These are phyloP conservation scores for Drosophila insularis DNA, from an alignment of 1,140 invertebrate genomes.

Conservation along the genomic window DNA sequence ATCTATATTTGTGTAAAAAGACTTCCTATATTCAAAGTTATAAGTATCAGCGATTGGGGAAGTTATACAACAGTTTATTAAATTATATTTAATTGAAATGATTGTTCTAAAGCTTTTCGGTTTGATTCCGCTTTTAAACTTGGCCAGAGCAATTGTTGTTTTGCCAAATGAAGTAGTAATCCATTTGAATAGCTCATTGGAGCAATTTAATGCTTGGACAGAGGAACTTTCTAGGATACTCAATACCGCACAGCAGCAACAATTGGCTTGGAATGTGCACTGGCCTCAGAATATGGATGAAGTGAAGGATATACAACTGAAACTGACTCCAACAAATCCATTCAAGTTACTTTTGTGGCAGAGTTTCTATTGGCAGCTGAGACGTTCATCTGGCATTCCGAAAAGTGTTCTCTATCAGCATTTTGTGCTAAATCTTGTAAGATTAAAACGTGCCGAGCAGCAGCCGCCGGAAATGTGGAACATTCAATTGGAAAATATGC, in stretches of 20 bases:
- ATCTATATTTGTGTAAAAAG: not conserved
- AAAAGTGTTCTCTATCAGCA: constrained; percentile 25
- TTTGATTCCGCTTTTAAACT: not conserved
- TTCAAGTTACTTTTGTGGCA: constrained; percentile 46
- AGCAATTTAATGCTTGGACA: constrained; percentile 45
- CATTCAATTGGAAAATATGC: constrained; percentile 51
- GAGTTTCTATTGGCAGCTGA: constrained; percentile 49
- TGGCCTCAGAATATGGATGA: constrained; percentile 20
- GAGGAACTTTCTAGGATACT: constrained; percentile 24
- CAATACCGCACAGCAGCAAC: constrained; percentile 21
- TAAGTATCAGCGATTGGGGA: not conserved
- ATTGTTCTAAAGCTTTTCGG: constrained; percentile 18
- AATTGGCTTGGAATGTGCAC: constrained; percentile 43
- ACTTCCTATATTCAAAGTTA: not conserved
- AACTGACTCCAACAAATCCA: constrained; percentile 36
- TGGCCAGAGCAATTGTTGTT: not conserved
- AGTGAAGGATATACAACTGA: constrained; percentile 11
- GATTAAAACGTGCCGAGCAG: not conserved
- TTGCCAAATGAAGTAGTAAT: constrained; percentile 9
- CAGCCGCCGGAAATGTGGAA: not conserved
- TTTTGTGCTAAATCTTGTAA: constrained; percentile 40
- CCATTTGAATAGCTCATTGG: constrained; percentile 10
- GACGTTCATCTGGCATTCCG: not conserved
- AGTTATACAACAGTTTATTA: constrained; percentile 24
- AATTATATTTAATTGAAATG: constrained; percentile 31